Percentiles rank a stretch among this genome's conserved stretches.
Evolutionary conservation across 2,888 invertebrate genomes (phyloP).

Genomic region (Ferdinandea cuprea): DNA sequence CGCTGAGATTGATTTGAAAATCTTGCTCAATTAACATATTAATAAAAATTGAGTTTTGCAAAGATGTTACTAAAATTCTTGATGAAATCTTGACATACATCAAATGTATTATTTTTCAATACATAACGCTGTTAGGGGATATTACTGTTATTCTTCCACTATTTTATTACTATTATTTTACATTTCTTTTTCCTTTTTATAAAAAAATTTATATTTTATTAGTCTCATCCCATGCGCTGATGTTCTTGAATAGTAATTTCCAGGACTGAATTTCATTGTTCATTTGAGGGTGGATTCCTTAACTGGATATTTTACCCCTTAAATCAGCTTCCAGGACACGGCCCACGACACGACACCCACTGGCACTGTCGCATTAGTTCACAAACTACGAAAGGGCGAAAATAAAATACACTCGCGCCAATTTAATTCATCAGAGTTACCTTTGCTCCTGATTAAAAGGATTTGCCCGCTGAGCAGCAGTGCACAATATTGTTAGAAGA

Average conservation of each 20-base stretch:
- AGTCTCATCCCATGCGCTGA: neutral
- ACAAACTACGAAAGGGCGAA: neutral
- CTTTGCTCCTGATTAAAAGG: slow-evolving; percentile 41
- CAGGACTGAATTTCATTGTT: slow-evolving; percentile 1
- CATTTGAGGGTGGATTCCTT: neutral
- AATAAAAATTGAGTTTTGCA: too few species aligned
- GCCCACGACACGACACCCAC: neutral
- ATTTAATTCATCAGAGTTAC: slow-evolving; percentile 50
- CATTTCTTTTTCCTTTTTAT: too few species aligned
- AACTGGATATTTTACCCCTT: neutral
- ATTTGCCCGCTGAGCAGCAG: slow-evolving; percentile 20
- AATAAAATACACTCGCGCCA: slow-evolving; percentile 34
- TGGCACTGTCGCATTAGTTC: slow-evolving; percentile 9
- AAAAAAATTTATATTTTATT: slow-evolving; percentile 31
- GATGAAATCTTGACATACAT: too few species aligned
- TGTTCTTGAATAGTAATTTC: neutral
- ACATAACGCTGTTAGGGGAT: too few species aligned
- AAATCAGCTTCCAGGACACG: neutral
- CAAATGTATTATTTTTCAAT: too few species aligned
- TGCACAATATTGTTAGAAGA: slow-evolving; percentile 24
- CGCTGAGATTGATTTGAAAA: too few species aligned
- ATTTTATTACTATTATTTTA: too few species aligned
- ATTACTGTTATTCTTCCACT: too few species aligned
- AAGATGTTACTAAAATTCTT: too few species aligned
- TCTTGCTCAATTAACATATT: too few species aligned